Evolutionary conservation across 2,797 vertebrate genomes (phyloP).

Genomic region (Chiloscyllium punctatum): DNA sequence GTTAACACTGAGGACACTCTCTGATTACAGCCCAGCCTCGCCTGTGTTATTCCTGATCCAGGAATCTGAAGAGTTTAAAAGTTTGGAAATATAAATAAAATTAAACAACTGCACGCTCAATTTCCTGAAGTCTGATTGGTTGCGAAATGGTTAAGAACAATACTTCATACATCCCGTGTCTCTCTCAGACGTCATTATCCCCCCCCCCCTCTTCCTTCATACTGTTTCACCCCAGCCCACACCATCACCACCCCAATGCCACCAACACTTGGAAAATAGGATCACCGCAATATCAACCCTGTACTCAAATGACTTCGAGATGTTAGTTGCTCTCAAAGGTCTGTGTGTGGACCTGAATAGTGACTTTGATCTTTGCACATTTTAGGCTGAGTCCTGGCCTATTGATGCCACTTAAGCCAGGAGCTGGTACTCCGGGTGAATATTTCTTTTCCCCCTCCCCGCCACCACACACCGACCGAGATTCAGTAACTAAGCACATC

Average conservation of each 20-base stretch:
- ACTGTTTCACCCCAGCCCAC: background rate
- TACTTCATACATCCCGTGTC: background rate
- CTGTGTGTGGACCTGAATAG: background rate
- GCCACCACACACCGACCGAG: background rate
- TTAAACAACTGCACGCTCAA: conserved; percentile 50
- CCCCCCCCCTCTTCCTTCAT: background rate
- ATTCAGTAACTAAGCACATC: background rate
- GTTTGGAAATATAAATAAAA: conserved; percentile 48
- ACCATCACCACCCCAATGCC: background rate
- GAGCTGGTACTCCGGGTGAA: background rate
- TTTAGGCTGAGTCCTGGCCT: background rate
- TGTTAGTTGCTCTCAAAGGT: background rate
- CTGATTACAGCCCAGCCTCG: conserved; percentile 40
- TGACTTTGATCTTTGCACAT: background rate
- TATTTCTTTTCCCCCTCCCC: background rate
- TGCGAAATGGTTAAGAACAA: background rate
- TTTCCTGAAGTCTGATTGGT: conserved; percentile 43
- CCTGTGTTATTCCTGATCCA: conserved; percentile 37
- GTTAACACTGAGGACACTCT: conserved; percentile 43
- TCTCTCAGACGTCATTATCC: background rate
- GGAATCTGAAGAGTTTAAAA: conserved; percentile 35
- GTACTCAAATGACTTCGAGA: background rate
- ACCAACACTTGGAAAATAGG: background rate
- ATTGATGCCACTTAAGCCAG: background rate
- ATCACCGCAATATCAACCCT: background rate